phyloP scores from a whole-genome alignment of 2,113 vertebrate genomes.

The Scortum barcoo region DNA sequence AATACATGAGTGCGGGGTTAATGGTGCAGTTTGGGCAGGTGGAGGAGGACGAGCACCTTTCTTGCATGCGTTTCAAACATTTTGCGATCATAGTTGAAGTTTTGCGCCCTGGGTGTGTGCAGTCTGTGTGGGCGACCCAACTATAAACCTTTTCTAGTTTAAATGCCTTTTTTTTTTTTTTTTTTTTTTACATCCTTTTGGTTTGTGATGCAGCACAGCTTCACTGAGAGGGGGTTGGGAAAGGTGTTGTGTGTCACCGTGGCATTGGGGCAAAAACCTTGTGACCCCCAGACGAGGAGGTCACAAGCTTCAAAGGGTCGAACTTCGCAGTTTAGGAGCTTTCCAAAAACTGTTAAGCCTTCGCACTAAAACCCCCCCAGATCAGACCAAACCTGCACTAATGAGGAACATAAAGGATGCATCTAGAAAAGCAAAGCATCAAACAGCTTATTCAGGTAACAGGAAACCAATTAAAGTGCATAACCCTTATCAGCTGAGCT shows the following conservation, averaged over 20 bases:
- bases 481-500: not conserved
- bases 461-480: not conserved
- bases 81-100: not conserved
- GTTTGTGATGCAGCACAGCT: slow-evolving; percentile 12
- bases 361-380: slow-evolving; percentile 19
- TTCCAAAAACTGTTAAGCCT: slow-evolving; percentile 37
- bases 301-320: slow-evolving; percentile 68
- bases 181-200: slow-evolving; percentile 33
- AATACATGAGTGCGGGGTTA: slow-evolving; percentile 78
- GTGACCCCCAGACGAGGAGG: slow-evolving; percentile 60
- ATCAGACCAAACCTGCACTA: slow-evolving; percentile 40
- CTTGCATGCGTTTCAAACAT: not conserved
- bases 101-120: slow-evolving; percentile 4
- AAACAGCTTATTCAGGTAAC: not conserved
- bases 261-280: slow-evolving; percentile 39
- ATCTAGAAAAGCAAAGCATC: not conserved
- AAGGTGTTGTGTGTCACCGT: slow-evolving; percentile 55
- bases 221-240: slow-evolving; percentile 14
- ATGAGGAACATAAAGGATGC: slow-evolving; percentile 35
- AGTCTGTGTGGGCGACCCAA: slow-evolving; percentile 5
- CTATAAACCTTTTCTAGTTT: slow-evolving; percentile 39
- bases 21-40: slow-evolving; percentile 69
- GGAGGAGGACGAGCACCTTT: slow-evolving; percentile 34
- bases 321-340: slow-evolving; percentile 36
- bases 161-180: slow-evolving; percentile 12